phyloP scores from a whole-genome alignment of 2,888 invertebrate species.

The Andrena marginata region DNA sequence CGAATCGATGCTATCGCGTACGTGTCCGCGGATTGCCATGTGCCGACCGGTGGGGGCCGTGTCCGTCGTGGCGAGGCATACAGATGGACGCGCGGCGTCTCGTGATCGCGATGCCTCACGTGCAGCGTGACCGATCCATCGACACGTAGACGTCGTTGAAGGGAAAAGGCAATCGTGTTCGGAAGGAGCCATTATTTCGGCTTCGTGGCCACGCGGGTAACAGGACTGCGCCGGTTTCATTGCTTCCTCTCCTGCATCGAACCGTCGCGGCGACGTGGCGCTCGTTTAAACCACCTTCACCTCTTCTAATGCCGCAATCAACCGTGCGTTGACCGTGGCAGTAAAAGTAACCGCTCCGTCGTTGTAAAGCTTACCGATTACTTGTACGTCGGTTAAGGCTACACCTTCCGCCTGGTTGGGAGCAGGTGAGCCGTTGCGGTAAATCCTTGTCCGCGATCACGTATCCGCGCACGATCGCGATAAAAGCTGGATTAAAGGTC shows the following conservation, averaged over 20 bases:
- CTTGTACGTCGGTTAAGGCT: conserved; percentile 36
- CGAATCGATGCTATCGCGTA: conserved; percentile 4
- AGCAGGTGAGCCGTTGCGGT: conserved; percentile 28
- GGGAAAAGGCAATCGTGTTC: conserved; percentile 63
- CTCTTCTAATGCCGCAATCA: conserved; percentile 63
- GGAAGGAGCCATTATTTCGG: conserved; percentile 68
- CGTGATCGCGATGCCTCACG: conserved; percentile 49
- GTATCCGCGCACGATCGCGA: conserved; percentile 49
- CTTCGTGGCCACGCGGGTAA: conserved; percentile 31
- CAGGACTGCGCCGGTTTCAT: conserved; percentile 33
- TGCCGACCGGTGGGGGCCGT: neutral
- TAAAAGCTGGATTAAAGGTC: conserved; percentile 59
- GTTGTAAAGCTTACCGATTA: conserved; percentile 60
- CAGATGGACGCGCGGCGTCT: neutral
- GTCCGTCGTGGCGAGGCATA: neutral
- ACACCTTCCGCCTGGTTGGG: neutral
- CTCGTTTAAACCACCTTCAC: conserved; percentile 56
- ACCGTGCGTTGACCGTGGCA: conserved; percentile 62
- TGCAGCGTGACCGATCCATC: conserved; percentile 58
- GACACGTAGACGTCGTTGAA: conserved; percentile 71
- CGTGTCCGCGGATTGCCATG: neutral
- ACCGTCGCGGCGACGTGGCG: conserved; percentile 18
- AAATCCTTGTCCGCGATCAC: conserved; percentile 49
- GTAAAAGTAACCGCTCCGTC: conserved; percentile 67
- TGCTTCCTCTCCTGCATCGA: conserved; percentile 38